phyloP scores from a whole-genome alignment of 1,140 invertebrate species.

The Pollicipes pollicipes region DNA sequence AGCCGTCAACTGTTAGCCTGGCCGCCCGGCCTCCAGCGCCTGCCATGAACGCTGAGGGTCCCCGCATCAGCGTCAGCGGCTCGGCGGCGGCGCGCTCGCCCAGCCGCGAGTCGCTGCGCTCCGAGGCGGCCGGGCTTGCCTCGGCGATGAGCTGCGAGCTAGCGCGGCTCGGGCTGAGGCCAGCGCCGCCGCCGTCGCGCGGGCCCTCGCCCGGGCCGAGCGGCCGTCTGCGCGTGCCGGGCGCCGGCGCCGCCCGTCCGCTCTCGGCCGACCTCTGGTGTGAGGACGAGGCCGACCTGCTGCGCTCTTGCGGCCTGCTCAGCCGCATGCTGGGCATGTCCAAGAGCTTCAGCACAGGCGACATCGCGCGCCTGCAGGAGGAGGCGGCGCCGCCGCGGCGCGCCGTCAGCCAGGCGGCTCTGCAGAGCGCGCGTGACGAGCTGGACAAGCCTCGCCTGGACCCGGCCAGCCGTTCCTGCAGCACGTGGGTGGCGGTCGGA shows the following conservation, averaged over 20 bases:
- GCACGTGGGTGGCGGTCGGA: slow-evolving; percentile 67
- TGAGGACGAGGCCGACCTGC: slow-evolving; percentile 55
- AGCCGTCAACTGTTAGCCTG: too few relatives aligned
- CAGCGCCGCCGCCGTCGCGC: background rate
- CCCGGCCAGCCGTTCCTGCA: slow-evolving; percentile 57
- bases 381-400: slow-evolving; percentile 9
- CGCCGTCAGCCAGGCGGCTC: slow-evolving; percentile 13
- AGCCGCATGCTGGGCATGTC: slow-evolving; percentile 58
- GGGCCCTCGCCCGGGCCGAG: background rate
- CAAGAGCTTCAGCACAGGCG: slow-evolving; percentile 60
- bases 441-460: slow-evolving; percentile 31
- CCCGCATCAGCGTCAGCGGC: slow-evolving; percentile 24
- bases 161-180: background rate
- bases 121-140: slow-evolving; percentile 16
- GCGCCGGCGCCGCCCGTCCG: slow-evolving; percentile 29
- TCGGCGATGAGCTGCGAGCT: slow-evolving; percentile 1
- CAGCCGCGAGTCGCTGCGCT: slow-evolving; percentile 12
- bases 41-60: slow-evolving; percentile 38
- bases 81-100: slow-evolving; percentile 23
- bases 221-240: slow-evolving; percentile 13
- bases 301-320: slow-evolving; percentile 53
- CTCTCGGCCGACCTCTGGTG: slow-evolving; percentile 39
- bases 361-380: slow-evolving; percentile 31
- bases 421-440: slow-evolving; percentile 14
- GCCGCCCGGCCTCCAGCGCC: too few relatives aligned